phyloP scores from a whole-genome alignment of 53 echinoderm and acorn worm species.

The Arbacia lixula region DNA sequence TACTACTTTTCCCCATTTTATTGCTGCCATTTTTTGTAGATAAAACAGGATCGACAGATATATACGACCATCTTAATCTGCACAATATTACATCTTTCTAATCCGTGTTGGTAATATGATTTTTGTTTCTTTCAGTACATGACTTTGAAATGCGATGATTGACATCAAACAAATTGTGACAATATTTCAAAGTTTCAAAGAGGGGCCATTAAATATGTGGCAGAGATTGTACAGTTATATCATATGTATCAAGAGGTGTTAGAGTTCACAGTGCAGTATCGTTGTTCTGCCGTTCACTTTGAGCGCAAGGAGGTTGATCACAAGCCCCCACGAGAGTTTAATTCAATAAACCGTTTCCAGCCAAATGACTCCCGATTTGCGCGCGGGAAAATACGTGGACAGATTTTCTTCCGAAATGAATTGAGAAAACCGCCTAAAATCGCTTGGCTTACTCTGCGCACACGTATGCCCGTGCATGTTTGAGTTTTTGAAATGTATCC shows the following conservation, averaged over 20 bases:
- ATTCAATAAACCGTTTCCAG: slow-evolving; percentile 26
- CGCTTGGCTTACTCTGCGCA: neutral
- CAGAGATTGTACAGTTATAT: neutral
- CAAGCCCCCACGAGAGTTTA: slow-evolving; percentile 17
- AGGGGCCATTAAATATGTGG: neutral
- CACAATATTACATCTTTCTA: no score
- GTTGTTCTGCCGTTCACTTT: slow-evolving; percentile 10
- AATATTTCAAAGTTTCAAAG: slow-evolving; percentile 6
- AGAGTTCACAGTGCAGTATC: slow-evolving; percentile 15
- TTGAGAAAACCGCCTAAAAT: slow-evolving; percentile 1
- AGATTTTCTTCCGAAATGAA: slow-evolving; percentile 15
- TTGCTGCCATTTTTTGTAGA: no score
- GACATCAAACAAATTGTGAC: slow-evolving; percentile 11
- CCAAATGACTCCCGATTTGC: slow-evolving; percentile 35
- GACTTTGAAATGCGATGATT: slow-evolving; percentile 41
- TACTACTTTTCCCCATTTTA: no score
- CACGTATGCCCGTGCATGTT: slow-evolving; percentile 19
- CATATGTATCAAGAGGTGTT: slow-evolving; percentile 28
- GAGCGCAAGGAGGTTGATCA: slow-evolving; percentile 9
- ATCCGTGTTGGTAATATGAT: no score
- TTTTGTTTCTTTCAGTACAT: no score
- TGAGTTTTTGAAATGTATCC: slow-evolving; percentile 39
- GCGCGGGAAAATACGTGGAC: slow-evolving; percentile 37
- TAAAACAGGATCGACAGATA: no score
- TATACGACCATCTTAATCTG: no score